A percentile compares a stretch with the other conserved stretches of the same genome.
Conservation (phyloP, 2,797 vertebrate species). For the Silurus aristotelis region DNA sequence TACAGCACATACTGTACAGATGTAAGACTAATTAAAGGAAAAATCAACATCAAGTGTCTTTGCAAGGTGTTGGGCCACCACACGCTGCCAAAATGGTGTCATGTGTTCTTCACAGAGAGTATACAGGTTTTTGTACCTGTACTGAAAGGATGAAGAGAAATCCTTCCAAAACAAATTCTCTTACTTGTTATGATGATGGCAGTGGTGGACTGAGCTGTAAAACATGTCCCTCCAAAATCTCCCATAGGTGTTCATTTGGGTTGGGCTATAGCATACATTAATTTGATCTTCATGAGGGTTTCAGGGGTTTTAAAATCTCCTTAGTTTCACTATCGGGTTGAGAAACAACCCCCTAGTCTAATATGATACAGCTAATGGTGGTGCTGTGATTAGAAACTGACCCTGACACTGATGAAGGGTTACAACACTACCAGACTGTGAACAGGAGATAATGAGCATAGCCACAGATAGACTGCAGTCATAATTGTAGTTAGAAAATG, state of each 20-base stretch:
- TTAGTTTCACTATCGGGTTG: neutral
- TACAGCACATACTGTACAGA: slow-evolving; percentile 6
- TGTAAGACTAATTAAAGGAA: slow-evolving; percentile 15
- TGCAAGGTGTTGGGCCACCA: neutral
- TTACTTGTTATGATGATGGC: neutral
- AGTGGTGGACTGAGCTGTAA: neutral
- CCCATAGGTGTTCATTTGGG: neutral
- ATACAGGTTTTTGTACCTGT: neutral
- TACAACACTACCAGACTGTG: neutral
- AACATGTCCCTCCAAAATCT: neutral
- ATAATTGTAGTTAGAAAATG: neutral
- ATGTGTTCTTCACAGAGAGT: neutral
- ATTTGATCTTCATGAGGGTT: neutral
- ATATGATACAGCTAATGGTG: neutral
- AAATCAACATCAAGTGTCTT: slow-evolving; percentile 3
- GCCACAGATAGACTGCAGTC: neutral
- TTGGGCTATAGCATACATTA: neutral
- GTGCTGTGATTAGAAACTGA: neutral
- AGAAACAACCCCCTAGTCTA: neutral
- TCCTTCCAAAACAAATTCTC: neutral
- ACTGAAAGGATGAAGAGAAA: neutral
- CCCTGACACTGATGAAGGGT: neutral
- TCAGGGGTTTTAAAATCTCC: neutral
- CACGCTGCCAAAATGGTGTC: neutral
- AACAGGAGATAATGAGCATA: neutral